Evolutionary conservation across 2,888 invertebrate genomes (phyloP).

Genomic region (Phortica okadai): DNA sequence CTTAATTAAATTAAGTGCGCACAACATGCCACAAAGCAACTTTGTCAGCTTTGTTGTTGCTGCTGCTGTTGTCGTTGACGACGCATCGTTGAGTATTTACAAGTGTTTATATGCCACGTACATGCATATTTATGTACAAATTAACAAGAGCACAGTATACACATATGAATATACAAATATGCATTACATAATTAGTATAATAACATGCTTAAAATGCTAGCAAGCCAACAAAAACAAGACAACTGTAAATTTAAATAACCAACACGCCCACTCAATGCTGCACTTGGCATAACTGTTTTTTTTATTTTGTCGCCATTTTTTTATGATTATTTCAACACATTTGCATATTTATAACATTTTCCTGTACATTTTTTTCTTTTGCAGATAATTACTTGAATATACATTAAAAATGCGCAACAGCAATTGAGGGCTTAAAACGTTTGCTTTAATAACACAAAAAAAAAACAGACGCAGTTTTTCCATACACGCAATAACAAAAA

Average conservation of each 20-base stretch:
- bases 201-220: conserved; percentile 54
- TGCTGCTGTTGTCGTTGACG: too few relatives aligned
- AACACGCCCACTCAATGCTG: conserved; percentile 34
- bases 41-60: neutral
- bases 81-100: neutral
- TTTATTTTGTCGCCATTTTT: conserved; percentile 28
- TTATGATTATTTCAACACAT: conserved; percentile 41
- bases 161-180: conserved; percentile 53
- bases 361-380: conserved; percentile 38
- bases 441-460: neutral
- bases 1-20: conserved; percentile 64
- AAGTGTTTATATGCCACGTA: neutral
- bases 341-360: conserved; percentile 55
- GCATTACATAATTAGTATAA: conserved; percentile 69
- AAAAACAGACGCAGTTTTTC: neutral
- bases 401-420: conserved; percentile 62
- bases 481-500: too few relatives aligned
- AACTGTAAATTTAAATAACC: too few relatives aligned
- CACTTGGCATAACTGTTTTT: conserved; percentile 5
- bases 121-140: neutral
- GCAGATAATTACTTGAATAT: conserved; percentile 63
- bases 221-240: conserved; percentile 34
- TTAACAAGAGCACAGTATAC: conserved; percentile 31
- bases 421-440: conserved; percentile 39
- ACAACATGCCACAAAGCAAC: conserved; percentile 12